phyloP scores from a whole-genome alignment of 2,797 vertebrate genomes.

The Aphelocoma californica region DNA sequence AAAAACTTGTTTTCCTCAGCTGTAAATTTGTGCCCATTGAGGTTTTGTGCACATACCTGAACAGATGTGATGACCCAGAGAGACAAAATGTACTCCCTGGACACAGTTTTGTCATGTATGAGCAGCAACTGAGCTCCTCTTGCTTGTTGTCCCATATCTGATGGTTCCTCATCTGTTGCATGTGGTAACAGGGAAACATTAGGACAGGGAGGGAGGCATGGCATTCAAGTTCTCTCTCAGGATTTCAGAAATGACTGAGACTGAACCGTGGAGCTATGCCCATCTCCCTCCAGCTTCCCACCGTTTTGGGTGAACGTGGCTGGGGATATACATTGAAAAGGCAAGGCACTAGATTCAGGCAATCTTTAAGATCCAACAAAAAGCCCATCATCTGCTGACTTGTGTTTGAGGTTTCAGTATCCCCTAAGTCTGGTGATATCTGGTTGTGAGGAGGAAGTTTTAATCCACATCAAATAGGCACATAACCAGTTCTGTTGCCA shows the following conservation, averaged over 20 bases:
- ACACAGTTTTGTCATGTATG: not conserved
- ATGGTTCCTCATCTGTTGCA: not conserved
- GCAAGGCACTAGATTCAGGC: not conserved
- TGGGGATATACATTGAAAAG: not conserved
- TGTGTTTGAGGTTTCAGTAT: not conserved
- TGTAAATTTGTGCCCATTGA: not conserved
- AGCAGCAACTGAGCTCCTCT: not conserved
- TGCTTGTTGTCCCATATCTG: rapidly evolving
- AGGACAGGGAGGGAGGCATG: too few species aligned
- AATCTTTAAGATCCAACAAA: not conserved
- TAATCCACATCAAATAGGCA: not conserved
- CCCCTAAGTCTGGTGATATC: rapidly evolving
- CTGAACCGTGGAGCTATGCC: not conserved
- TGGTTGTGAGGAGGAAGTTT: not conserved
- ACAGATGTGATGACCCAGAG: not conserved
- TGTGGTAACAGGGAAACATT: not conserved
- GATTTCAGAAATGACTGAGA: not conserved
- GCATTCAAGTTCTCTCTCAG: not conserved
- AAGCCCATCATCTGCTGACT: not conserved
- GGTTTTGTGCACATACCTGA: not conserved
- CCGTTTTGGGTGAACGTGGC: rapidly evolving
- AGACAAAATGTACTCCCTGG: not conserved
- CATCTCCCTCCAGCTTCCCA: not conserved
- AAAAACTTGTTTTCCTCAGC: not conserved
- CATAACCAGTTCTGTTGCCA: not conserved